A percentile compares a stretch with the other conserved stretches of the same genome.
Evolutionary conservation across 2,113 vertebrate genomes (phyloP).

Genomic region (Ploceus nigricollis): DNA sequence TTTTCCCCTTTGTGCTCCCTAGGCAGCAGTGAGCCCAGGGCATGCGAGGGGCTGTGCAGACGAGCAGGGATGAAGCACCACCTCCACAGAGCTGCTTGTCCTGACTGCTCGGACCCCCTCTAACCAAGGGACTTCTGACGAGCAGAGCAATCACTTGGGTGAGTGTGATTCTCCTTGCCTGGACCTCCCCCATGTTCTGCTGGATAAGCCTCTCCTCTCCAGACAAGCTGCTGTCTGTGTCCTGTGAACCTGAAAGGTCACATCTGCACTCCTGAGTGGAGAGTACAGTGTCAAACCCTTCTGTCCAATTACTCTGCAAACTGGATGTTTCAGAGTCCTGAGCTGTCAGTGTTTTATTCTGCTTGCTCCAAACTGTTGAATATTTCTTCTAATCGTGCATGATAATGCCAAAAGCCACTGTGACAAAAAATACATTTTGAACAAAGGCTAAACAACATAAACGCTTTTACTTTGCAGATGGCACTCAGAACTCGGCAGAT

Average conservation of each 20-base stretch:
- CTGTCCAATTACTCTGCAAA: neutral
- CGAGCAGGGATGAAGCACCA: neutral
- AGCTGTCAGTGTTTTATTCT: neutral
- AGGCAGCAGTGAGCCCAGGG: neutral
- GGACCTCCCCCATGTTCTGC: neutral
- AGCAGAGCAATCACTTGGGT: neutral
- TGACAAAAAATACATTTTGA: slow-evolving; percentile 47
- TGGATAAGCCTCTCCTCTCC: neutral
- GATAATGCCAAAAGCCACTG: slow-evolving; percentile 40
- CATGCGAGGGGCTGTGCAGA: neutral
- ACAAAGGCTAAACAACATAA: slow-evolving; percentile 61
- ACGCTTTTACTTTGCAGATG: slow-evolving; percentile 37
- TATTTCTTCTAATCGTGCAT: neutral
- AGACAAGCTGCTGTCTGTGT: neutral
- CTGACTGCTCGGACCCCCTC: neutral
- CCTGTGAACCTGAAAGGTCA: neutral
- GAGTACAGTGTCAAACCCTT: neutral
- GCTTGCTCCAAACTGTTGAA: slow-evolving; percentile 5
- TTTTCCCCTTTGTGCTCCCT: neutral
- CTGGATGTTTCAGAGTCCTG: neutral
- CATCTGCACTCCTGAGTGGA: neutral
- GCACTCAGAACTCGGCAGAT: slow-evolving; percentile 48
- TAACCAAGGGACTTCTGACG: neutral
- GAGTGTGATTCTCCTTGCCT: neutral
- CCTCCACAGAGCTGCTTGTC: neutral